Evolutionary conservation across 2,797 vertebrate genomes (phyloP), one percentile per base, ranked within the genome.

Genomic region (Rhinogobio ventralis): DNA sequence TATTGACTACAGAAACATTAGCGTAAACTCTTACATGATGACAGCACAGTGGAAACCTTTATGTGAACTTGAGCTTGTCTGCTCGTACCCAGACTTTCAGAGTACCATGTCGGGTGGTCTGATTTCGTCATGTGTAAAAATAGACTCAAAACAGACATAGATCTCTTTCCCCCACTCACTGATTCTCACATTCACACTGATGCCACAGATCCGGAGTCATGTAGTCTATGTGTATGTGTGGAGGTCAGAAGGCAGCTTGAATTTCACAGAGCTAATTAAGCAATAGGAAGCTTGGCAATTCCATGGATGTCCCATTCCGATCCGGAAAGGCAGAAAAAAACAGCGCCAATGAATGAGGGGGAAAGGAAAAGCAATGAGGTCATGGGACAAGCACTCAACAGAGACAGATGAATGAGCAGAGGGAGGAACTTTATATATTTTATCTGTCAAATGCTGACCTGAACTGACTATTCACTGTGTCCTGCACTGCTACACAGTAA

Each of bases 331-430:
- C 14, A 45, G 79, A 81, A 84, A 84, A 67, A 84, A 67, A 23
- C 20, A 42, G 39, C 1, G 2, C 15, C 66, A 62, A 45, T 86
- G 80, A 51, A 53, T 8, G 53, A 77, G 87, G 88, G 90, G 88
- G 87, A 90, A 82, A 42, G 86, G 90, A 91, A 93, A 91, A 94
- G 92, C 87, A 87, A 90, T 94, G 91, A 94, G 94, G 91, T 94
- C 94, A 95, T 93, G 91, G 92, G 93, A 93, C 83, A 45, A 91
- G 81, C 66, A 49, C 66, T 57, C 45, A 42, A 79, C 68, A 82
- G 30, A 73, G 30, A 66, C 25, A 46, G 74, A 68, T 68, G 73
- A 76, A 66, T 64, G 74, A 66, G 64, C 5, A 57, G 28, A 53
- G 75, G 23, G 30, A 42, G 33, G 69, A 42, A 73, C 49, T 75